These are phyloP conservation scores for Allolobophora icterica DNA, from an alignment of 2,888 invertebrate species.

Conservation along the genomic window DNA sequence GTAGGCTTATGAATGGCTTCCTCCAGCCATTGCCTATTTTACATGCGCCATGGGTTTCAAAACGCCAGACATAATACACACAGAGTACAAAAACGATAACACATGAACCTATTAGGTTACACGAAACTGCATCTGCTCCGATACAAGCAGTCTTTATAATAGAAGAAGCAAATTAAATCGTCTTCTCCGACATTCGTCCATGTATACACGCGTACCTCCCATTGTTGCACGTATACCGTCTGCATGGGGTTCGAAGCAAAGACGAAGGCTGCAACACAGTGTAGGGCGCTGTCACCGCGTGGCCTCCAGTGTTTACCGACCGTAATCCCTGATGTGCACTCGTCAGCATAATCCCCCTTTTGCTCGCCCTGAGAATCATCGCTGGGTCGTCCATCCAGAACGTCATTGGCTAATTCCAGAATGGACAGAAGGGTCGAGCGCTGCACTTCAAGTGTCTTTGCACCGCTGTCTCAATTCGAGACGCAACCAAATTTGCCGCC, in stretches of 20 bases:
- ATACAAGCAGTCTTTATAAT: not conserved
- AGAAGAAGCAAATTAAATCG: not conserved
- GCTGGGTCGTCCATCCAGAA: not conserved
- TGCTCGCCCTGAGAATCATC: not conserved
- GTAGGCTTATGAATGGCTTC: not conserved
- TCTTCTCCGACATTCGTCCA: not conserved
- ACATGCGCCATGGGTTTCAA: not conserved
- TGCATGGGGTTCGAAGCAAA: not conserved
- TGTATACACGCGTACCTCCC: not conserved
- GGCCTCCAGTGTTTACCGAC: not conserved
- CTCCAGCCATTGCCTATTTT: not conserved
- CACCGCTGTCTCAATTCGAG: not conserved
- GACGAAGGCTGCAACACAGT: not conserved
- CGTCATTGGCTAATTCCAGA: not conserved
- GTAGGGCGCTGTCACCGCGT: not conserved
- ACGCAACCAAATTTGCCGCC: not conserved
- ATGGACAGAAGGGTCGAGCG: not conserved
- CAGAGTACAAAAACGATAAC: not conserved
- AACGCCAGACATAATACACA: not conserved
- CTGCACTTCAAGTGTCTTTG: not conserved
- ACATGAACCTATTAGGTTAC: not conserved
- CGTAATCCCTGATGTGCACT: not conserved
- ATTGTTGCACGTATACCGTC: not conserved
- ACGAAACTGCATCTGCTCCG: not conserved
- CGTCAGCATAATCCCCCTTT: not conserved